Base-by-base conservation (phyloP, 2,113 vertebrate genomes). In the Amphilophus citrinellus region DNA sequence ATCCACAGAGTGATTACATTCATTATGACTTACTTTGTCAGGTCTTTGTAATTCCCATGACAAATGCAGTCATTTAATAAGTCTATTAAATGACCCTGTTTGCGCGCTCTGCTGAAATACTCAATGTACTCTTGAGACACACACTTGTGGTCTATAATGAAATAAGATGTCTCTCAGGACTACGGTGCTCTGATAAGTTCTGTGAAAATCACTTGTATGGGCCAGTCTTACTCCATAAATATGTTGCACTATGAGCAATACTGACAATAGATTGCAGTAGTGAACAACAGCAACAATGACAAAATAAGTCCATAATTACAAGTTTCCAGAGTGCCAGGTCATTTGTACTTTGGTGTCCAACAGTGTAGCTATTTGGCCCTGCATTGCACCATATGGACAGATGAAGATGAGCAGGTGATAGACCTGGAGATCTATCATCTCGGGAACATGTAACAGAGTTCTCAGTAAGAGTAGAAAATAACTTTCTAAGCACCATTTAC, bases 61-160 rank as follows among this genome's bases (percentile, higher is more conserved):
- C 24, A 53, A 73, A 73, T 32, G 27, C 10, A 73, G 44, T 73
- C 66, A 73, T 73, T 53, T 73, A 27, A 73, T 32, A 53, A 71
- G 42, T 50, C 42, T 30, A 0, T 50, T 71, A 71, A 73, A 53
- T 13, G 10, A 30, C 50, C 44, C 30, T 0, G 27, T 53, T 73
- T 73, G 10, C 17, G 1, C 0, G 30, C 65, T 50, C 42, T 71
- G 65, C 65, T 68, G 65, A 68, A 68, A 30, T 15, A 10, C 65
- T 10, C 24, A 10, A 18, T 71, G 42, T 20, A 53, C 10, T 53
- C 17, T 3, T 32, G 44, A 73, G 10, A 32, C 20, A 53, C 24
- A 71, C 17, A 50, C 20, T 20, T 20, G 66, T 47, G 44, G 13
- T 15, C 13, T 47, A 15, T 47, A 24, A 27, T 60, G 6, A 44